phyloP scores from a whole-genome alignment of 2,113 vertebrate genomes.

The Craseonycteris thonglongyai region DNA sequence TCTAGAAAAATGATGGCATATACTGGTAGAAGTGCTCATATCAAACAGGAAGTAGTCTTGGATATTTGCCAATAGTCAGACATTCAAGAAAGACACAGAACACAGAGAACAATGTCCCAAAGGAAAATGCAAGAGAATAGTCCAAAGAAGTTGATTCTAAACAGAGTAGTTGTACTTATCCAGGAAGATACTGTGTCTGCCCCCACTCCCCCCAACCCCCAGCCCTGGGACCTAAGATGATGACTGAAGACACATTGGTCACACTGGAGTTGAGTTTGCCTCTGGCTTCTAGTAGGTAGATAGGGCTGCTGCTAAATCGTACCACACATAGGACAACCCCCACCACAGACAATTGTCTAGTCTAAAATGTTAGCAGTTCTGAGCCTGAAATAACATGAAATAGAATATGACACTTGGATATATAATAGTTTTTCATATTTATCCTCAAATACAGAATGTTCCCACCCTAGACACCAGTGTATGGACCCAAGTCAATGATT shows the following conservation, averaged over 20 bases:
- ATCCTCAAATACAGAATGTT: neutral
- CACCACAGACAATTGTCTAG: neutral
- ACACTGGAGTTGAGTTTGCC: neutral
- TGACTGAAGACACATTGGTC: neutral
- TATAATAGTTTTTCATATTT: neutral
- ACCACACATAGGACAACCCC: neutral
- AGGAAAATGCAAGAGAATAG: neutral
- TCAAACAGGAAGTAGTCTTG: neutral
- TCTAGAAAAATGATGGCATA: neutral
- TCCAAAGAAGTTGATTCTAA: neutral
- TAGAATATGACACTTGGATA: neutral
- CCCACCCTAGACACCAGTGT: neutral
- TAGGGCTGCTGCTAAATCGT: neutral
- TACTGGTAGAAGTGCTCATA: neutral
- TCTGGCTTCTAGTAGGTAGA: neutral
- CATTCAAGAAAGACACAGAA: neutral
- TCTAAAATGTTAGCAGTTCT: neutral
- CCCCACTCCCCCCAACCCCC: neutral
- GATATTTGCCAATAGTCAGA: neutral
- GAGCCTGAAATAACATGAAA: neutral
- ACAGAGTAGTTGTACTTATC: neutral
- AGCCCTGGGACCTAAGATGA: neutral
- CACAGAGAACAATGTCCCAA: neutral
- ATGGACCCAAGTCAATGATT: neutral
- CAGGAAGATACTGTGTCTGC: neutral